Evolutionary conservation across 2,888 invertebrate species (phyloP), one percentile per base, ranked within the genome.

Genomic region (Noctua pronuba): DNA sequence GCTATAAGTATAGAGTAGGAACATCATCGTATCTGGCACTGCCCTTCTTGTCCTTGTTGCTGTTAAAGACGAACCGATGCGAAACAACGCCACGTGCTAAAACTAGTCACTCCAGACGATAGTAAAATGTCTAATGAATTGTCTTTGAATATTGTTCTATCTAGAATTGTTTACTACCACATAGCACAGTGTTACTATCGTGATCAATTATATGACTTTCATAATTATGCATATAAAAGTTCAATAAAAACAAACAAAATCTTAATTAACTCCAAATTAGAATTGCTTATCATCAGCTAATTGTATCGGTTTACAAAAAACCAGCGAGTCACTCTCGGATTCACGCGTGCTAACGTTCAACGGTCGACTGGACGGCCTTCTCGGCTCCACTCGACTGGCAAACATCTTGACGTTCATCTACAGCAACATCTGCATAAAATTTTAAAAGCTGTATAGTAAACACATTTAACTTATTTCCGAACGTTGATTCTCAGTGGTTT

Each of bases 341-440:
- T 16, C 52, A 55, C 35, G 46, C 84, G 84, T 44, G 80, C 10
- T 21, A 24, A 35, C n/a, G 31, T 35, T 5, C 4, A 13, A 18
- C 78, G 83, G 38, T 83, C 62, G 52, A 75, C 66, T 31, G 76
- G 11, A 0, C 72, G 38, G 0, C 38, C 31, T 31, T 28, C 38
- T 16, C 73, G 24, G 44, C 41, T 41, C 49, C 79, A 82, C 11
- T 82, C 52, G 77, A 62, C 77, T 76, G 77, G 10, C 11, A 35
- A 35, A 76, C 79, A 62, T 35, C 10, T 60, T 35, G 66, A 82
- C 55, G 35, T 49, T 28, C 31, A 24, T 75, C 49, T 66, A 21
- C 75, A 41, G 24, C 18, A 31, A 28, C 65, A 44, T 49, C 73
- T 8, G 28, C 58, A 46, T 38, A 2, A 28, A 21, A 18, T 16